Evolutionary conservation across 1,140 invertebrate species (phyloP).

Genomic region (Ceratosolen fusciceps): DNA sequence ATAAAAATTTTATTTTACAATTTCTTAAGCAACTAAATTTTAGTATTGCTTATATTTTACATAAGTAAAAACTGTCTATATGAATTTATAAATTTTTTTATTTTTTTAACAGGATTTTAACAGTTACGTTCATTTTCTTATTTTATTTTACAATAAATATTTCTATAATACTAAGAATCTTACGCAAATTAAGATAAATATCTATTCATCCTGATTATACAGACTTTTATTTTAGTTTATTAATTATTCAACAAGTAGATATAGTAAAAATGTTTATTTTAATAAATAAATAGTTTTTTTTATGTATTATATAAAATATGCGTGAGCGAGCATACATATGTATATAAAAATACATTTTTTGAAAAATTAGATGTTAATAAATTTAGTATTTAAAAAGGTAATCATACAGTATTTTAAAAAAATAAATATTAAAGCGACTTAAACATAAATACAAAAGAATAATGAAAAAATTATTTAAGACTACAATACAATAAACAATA

Average conservation of each 20-base stretch:
- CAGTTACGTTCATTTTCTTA: background rate
- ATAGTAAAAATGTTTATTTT: background rate
- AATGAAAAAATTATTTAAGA: slow-evolving; percentile 21
- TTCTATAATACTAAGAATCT: background rate
- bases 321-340: background rate
- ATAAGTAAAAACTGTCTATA: too few species aligned
- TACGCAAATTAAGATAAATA: background rate
- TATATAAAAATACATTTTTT: background rate
- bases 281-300: background rate
- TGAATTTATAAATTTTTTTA: too few species aligned
- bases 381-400: background rate
- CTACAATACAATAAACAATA: slow-evolving; percentile 18
- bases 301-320: slow-evolving; percentile 11
- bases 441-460: slow-evolving; percentile 22
- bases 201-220: background rate
- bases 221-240: background rate
- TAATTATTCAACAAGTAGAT: slow-evolving; percentile 3
- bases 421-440: slow-evolving; percentile 1
- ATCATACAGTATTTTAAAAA: background rate
- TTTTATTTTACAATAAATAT: background rate
- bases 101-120: too few species aligned
- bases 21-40: too few species aligned
- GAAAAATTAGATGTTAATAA: background rate
- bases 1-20: too few species aligned
- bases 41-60: too few species aligned